Conservation (phyloP, 2,888 invertebrate genomes). For the Pristionchus japonicus region DNA sequence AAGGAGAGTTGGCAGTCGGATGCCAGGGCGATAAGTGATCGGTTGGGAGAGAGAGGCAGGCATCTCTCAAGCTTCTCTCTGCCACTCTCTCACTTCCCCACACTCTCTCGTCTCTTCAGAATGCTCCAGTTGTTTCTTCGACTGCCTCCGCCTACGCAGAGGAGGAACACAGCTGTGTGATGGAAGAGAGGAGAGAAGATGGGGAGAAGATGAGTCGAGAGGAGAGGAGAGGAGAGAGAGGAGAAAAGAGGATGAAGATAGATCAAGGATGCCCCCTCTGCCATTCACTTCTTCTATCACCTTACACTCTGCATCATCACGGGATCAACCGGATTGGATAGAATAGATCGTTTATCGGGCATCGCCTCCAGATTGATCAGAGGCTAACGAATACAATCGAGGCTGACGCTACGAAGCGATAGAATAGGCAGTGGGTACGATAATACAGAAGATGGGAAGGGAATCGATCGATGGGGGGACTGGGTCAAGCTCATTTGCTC, state of each 20-base stretch:
- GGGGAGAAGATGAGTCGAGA: neutral
- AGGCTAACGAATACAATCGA: constrained; percentile 31
- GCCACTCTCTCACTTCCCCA: neutral
- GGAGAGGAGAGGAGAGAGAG: neutral
- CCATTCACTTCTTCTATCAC: constrained; percentile 4
- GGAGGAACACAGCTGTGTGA: constrained; percentile 46
- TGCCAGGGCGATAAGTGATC: constrained; percentile 36
- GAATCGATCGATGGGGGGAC: neutral
- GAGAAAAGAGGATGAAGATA: constrained; percentile 6
- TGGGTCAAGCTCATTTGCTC: constrained; percentile 26
- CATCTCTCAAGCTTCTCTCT: constrained; percentile 19
- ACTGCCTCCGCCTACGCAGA: constrained; percentile 43
- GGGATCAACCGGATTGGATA: neutral
- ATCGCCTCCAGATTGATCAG: neutral
- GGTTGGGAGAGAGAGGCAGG: neutral
- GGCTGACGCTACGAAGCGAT: neutral
- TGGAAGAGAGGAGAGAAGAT: neutral
- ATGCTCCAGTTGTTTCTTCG: constrained; percentile 33
- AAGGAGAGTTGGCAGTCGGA: neutral
- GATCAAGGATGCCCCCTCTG: constrained; percentile 26
- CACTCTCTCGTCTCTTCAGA: constrained; percentile 9
- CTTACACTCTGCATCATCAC: constrained; percentile 2
- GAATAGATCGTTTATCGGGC: constrained; percentile 10
- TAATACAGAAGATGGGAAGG: neutral
- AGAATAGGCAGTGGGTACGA: constrained; percentile 14